Evolutionary conservation across 2,797 vertebrate genomes (phyloP).

Genomic region (Alcedo atthis): DNA sequence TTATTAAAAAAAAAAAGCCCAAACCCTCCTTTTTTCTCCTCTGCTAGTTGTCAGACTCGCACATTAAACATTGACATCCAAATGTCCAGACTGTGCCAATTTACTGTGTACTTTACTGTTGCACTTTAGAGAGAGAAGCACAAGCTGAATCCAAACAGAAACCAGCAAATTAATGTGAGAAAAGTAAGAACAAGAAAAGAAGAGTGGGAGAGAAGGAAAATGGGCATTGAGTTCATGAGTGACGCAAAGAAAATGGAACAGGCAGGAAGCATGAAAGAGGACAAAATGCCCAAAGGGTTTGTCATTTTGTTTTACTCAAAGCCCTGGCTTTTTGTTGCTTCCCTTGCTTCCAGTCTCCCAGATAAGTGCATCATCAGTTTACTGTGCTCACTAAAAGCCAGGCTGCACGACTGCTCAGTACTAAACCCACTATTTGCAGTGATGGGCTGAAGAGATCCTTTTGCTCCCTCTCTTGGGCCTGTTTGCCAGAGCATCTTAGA

Average conservation of each 20-base stretch:
- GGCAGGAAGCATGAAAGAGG: constrained; percentile 78
- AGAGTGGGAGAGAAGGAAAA: constrained; percentile 84
- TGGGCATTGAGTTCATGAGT: constrained; percentile 85
- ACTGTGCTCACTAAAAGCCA: constrained; percentile 56
- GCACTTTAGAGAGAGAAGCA: constrained; percentile 81
- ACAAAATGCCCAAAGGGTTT: constrained; percentile 79
- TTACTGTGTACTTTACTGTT: constrained; percentile 63
- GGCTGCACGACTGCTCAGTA: constrained; percentile 22
- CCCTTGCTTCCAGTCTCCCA: constrained; percentile 68
- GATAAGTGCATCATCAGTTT: constrained; percentile 34
- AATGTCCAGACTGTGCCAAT: not conserved
- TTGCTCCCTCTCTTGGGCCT: constrained; percentile 54
- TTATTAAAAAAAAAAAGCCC: not conserved
- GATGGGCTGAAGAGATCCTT: not conserved
- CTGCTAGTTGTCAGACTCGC: not conserved
- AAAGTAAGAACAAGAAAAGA: constrained; percentile 83
- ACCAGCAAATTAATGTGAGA: constrained; percentile 80
- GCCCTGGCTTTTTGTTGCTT: constrained; percentile 67
- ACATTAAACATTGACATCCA: not conserved
- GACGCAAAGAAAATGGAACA: constrained; percentile 76
- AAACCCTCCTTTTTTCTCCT: accelerated
- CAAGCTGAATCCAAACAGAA: constrained; percentile 82
- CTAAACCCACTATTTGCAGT: constrained; percentile 60
- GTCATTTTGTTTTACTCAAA: constrained; percentile 72
- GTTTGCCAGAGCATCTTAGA: constrained; percentile 7